Evolutionary conservation across 2,113 vertebrate genomes (phyloP).

Genomic region (Oophaga pumilio): DNA sequence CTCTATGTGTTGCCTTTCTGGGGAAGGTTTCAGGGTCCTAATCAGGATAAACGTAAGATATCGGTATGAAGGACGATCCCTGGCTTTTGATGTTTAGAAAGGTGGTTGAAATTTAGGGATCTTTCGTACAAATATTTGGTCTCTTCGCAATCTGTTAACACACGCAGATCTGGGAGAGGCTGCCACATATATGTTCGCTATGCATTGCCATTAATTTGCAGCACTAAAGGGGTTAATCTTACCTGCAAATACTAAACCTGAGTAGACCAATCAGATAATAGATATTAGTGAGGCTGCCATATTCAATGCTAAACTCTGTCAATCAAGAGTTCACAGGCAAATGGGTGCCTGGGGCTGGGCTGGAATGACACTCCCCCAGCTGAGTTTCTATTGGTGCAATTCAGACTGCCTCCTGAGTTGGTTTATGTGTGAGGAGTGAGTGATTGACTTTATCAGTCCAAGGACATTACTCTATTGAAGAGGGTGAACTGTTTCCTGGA

Average conservation of each 20-base stretch:
- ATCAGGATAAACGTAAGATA: conserved; percentile 40
- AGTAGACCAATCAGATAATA: conserved; percentile 81
- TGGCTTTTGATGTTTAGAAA: conserved; percentile 36
- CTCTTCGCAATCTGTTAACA: conserved; percentile 50
- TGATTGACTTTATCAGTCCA: conserved; percentile 97
- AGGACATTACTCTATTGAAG: conserved; percentile 89
- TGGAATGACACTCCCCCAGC: conserved; percentile 79
- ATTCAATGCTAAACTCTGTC: conserved; percentile 79
- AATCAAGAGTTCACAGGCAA: conserved; percentile 79
- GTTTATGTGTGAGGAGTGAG: conserved; percentile 91
- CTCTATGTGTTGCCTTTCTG: not conserved
- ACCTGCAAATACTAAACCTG: conserved; percentile 78
- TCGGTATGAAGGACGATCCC: conserved; percentile 15
- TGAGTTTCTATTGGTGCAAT: conserved; percentile 79
- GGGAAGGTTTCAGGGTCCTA: not conserved
- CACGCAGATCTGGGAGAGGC: not conserved
- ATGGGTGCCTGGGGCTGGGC: conserved; percentile 69
- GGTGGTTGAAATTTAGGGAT: conserved; percentile 28
- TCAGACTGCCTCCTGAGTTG: conserved; percentile 84
- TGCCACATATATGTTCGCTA: not conserved
- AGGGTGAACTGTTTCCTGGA: conserved; percentile 70
- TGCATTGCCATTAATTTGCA: conserved; percentile 12
- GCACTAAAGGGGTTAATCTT: conserved; percentile 63
- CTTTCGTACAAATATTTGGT: conserved; percentile 37
- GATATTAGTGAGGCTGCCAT: conserved; percentile 80